These are phyloP conservation scores for Myotis vivesi DNA, from an alignment of 2,797 vertebrate species.

Conservation along the genomic window DNA sequence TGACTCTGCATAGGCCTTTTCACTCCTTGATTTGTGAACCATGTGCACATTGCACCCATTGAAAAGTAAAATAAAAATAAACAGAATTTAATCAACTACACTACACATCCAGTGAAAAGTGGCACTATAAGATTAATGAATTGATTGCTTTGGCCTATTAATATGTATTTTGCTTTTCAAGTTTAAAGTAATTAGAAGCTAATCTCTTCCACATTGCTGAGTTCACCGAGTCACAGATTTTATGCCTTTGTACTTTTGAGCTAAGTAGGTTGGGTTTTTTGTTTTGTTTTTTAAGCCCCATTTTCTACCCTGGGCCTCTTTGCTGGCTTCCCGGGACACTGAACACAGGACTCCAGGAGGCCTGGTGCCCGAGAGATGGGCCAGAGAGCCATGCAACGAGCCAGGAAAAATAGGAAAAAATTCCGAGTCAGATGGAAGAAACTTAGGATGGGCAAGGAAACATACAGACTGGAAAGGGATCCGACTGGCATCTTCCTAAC, in stretches of 20 bases:
- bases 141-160: conserved; percentile 48
- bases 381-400: neutral
- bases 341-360: neutral
- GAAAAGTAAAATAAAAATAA: conserved; percentile 40
- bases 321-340: neutral
- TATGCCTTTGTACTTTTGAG: neutral
- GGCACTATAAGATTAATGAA: conserved; percentile 64
- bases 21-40: neutral
- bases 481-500: conserved; percentile 48
- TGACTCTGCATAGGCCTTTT: neutral
- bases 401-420: conserved; percentile 68
- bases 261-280: neutral
- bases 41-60: neutral
- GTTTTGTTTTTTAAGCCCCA: neutral
- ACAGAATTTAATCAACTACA: conserved; percentile 30
- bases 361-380: conserved; percentile 4
- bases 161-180: conserved; percentile 71
- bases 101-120: conserved; percentile 21
- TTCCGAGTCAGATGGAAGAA: conserved; percentile 42
- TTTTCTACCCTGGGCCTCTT: neutral
- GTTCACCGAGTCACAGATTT: conserved; percentile 26
- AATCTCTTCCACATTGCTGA: conserved; percentile 66
- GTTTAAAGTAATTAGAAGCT: conserved; percentile 58
- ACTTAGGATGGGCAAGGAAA: conserved; percentile 36
- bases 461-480: conserved; percentile 53